Base-by-base conservation (phyloP, 1,140 invertebrate genomes). In the Sarcophaga peregrina region DNA sequence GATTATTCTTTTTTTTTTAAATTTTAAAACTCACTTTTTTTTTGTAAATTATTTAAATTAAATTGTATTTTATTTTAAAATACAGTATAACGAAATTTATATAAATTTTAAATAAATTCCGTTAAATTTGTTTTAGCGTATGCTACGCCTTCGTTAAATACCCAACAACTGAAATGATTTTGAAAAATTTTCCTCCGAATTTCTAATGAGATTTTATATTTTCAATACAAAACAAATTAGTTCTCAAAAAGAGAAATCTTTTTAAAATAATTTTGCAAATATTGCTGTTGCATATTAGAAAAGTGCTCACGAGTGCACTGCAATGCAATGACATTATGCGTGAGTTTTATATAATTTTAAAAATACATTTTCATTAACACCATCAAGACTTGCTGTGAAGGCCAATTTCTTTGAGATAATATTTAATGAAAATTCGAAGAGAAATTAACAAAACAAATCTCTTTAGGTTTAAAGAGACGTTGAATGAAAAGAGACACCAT, bases 111-210 rank as follows among this genome's bases (percentile, higher is more conserved):
- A 25, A 78, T 52, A 78, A 78, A 78, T 78, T 78, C 50, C 75
- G 75, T 78, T 78, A 50, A 11, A 20, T 78, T 10, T 52, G 17
- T 10, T 78, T 78, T 50, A 50, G 75, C 75, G 75, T 78, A 78
- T 78, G 75, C 15, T 78, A 78, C 75, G 75, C 75, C 17, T 78
- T 78, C 75, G 47, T 52, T 78, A 50, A 78, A 78, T 47, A 78
- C 75, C 75, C 75, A 78, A 78, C 75, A 78, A 78, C 75, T 78
- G 75, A 78, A 78, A 50, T 78, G 17, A 25, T 52, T 78, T 72
- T 78, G n/a, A 52, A 68, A 68, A 3, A 50, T 17, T 50, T 78
- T 52, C 4, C 10, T 15, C 11, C 25, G 13, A 78, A 78, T 52
- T 25, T 78, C 17, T 52, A 78, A 20, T 78, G 75, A 78, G 75